These are phyloP conservation scores for Altica lythri DNA, from an alignment of 2,888 invertebrate genomes.

Conservation along the genomic window DNA sequence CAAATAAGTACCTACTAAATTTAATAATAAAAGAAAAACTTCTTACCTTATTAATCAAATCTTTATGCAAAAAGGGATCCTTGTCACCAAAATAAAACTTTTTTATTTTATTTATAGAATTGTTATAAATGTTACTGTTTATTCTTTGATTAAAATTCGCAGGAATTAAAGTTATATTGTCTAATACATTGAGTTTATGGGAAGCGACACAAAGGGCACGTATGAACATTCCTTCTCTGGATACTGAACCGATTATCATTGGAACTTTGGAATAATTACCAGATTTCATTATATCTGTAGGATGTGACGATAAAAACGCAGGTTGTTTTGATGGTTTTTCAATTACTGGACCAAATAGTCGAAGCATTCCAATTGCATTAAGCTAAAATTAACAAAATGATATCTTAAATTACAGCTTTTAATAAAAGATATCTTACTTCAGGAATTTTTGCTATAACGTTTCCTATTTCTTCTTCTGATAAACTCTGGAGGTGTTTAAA, in stretches of 20 bases:
- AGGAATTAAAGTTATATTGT: too few relatives aligned
- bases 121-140: slow-evolving; percentile 39
- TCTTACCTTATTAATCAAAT: slow-evolving; percentile 46
- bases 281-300: slow-evolving; percentile 44
- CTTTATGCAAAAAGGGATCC: slow-evolving; percentile 34
- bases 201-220: slow-evolving; percentile 23
- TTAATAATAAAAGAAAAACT: slow-evolving; percentile 1
- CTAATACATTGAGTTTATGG: too few relatives aligned
- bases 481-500: slow-evolving; percentile 53
- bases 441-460: slow-evolving; percentile 50
- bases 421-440: slow-evolving; percentile 46
- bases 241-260: slow-evolving; percentile 50
- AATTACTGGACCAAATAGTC: slow-evolving; percentile 41
- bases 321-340: slow-evolving; percentile 40
- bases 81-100: slow-evolving; percentile 47
- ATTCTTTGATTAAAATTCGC: too few relatives aligned
- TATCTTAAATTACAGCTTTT: too few relatives aligned
- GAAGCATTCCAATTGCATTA: slow-evolving; percentile 23
- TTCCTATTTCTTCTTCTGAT: slow-evolving; percentile 50
- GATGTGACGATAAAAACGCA: slow-evolving; percentile 48
- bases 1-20: background rate
- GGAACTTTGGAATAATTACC: slow-evolving; percentile 52
- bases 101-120: slow-evolving; percentile 39
- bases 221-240: slow-evolving; percentile 49
- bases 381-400: slow-evolving; percentile 27